A percentile compares a stretch with the other conserved stretches of the same genome.
phyloP scores from a whole-genome alignment of 1,140 invertebrate genomes.

The Archivesica marissinica region DNA sequence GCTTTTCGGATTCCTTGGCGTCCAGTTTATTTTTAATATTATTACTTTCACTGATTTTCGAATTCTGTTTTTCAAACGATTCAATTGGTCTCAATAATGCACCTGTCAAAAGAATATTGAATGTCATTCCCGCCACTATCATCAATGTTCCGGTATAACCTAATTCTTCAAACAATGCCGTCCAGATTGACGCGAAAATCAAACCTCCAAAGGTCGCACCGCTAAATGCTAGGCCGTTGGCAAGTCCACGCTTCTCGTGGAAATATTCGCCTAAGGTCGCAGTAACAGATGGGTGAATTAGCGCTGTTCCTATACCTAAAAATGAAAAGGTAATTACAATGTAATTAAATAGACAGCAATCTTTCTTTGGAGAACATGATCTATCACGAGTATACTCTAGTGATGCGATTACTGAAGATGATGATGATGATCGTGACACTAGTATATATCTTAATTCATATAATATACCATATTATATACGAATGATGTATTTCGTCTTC shows the following conservation, averaged over 20 bases:
- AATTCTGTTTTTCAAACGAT: conserved; percentile 35
- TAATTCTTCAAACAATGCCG: conserved; percentile 43
- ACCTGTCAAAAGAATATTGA: conserved; percentile 30
- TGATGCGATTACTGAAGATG: no score
- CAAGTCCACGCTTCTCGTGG: conserved; percentile 43
- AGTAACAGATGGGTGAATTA: conserved; percentile 46
- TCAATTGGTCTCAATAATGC: conserved; percentile 48
- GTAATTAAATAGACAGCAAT: no score
- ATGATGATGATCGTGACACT: no score
- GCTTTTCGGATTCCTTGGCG: background rate
- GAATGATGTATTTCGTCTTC: no score
- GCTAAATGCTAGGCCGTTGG: conserved; percentile 47
- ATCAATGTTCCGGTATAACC: conserved; percentile 49
- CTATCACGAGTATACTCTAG: no score
- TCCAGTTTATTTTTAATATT: background rate
- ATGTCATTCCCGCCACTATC: conserved; percentile 50
- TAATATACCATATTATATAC: no score
- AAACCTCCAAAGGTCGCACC: conserved; percentile 52
- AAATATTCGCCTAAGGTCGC: conserved; percentile 49
- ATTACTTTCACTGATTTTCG: background rate
- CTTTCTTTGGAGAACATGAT: no score
- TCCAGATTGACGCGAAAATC: conserved; percentile 49
- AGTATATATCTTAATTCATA: no score
- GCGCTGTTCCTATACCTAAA: conserved; percentile 40
- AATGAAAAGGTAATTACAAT: background rate